A percentile compares a stretch with the other conserved stretches of the same genome.
These are phyloP conservation scores for Cephus pygmeus DNA, from an alignment of 2,888 invertebrate genomes.

Conservation along the genomic window DNA sequence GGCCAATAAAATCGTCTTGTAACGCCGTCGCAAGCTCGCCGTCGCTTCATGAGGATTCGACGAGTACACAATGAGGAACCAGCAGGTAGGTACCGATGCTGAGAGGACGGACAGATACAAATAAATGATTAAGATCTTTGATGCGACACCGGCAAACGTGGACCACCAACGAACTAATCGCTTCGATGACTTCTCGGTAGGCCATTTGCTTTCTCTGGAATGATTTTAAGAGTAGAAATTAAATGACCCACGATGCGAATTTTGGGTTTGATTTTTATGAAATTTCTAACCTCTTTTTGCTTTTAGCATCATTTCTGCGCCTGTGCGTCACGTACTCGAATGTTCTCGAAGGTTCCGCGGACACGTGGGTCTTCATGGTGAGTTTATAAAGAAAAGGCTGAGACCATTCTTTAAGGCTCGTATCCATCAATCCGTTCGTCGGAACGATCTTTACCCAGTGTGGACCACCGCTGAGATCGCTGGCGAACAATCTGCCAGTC, in stretches of 20 bases:
- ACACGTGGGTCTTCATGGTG: not conserved
- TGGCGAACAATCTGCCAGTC: constrained; percentile 47
- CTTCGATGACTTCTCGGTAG: not conserved
- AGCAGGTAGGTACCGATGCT: constrained; percentile 38
- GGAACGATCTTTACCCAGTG: not conserved
- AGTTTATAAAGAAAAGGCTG: not conserved
- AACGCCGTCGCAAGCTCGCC: constrained; percentile 26
- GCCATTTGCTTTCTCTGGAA: not conserved
- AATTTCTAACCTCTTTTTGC: not conserved
- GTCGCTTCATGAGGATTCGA: not conserved
- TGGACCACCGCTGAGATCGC: constrained; percentile 49
- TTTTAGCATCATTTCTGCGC: not conserved
- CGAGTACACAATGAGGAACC: constrained; percentile 29
- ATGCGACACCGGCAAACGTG: constrained; percentile 38
- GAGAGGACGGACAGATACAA: constrained; percentile 27
- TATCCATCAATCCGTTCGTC: constrained; percentile 31
- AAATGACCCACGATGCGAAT: not conserved
- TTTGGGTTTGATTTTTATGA: not conserved
- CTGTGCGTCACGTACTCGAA: too few relatives aligned
- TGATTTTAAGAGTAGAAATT: not conserved
- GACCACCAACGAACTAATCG: constrained; percentile 48
- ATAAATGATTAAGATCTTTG: constrained; percentile 53
- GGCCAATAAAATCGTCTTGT: constrained; percentile 47
- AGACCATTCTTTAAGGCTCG: constrained; percentile 33
- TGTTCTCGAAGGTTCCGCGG: not conserved